Conservation (phyloP, 1,140 invertebrate genomes). For the Lerema accius region DNA sequence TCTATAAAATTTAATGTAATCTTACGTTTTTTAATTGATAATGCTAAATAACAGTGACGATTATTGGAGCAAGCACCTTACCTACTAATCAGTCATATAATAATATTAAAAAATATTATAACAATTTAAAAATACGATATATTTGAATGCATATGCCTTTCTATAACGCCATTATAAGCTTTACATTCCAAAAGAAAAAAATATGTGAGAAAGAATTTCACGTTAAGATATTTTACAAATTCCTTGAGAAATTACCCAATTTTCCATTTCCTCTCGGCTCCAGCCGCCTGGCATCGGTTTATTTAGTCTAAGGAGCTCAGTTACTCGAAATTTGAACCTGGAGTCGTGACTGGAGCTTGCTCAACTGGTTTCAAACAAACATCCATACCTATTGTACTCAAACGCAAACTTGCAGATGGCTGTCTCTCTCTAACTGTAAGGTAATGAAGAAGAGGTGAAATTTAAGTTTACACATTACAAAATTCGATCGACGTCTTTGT, state of each 20-base stretch:
- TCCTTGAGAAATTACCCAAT: constrained; percentile 7
- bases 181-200: too few species aligned
- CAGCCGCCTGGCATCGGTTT: constrained; percentile 37
- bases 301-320: constrained; percentile 58
- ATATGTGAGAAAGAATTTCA: not conserved
- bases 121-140: too few species aligned
- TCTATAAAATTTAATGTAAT: too few species aligned
- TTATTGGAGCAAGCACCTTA: too few species aligned
- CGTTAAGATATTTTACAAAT: not conserved
- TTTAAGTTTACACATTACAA: constrained; percentile 26
- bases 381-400: constrained; percentile 39
- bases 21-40: too few species aligned
- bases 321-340: constrained; percentile 66
- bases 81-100: too few species aligned
- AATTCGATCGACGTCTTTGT: constrained; percentile 26
- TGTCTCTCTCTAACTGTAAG: constrained; percentile 34
- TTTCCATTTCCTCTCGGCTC: constrained; percentile 37
- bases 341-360: constrained; percentile 65
- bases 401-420: constrained; percentile 30
- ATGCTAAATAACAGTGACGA: too few species aligned
- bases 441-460: constrained; percentile 34
- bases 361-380: constrained; percentile 61
- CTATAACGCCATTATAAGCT: too few species aligned
- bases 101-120: too few species aligned
- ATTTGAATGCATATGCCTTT: too few species aligned